Percentiles rank a stretch among this genome's conserved stretches.
phyloP scores from a whole-genome alignment of 2,113 vertebrate genomes.

The Mobula birostris region DNA sequence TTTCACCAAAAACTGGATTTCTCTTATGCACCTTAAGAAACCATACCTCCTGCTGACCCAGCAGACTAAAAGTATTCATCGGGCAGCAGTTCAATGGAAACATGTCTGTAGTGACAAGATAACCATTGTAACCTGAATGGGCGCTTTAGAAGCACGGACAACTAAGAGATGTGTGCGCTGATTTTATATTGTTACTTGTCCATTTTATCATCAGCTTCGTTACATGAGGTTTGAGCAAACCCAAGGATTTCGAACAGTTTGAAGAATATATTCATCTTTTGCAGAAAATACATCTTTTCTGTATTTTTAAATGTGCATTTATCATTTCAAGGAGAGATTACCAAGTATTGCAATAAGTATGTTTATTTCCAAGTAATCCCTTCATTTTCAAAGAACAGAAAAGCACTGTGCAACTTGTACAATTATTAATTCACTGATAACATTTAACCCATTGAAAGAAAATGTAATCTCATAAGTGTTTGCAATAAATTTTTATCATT shows the following conservation, averaged over 20 bases:
- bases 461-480: background rate
- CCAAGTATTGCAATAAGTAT: background rate
- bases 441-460: conserved; percentile 17
- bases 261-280: background rate
- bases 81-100: background rate
- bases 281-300: too few species aligned
- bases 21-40: background rate
- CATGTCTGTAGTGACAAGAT: background rate
- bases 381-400: background rate
- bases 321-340: background rate
- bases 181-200: background rate
- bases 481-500: background rate
- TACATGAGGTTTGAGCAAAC: background rate
- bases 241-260: background rate
- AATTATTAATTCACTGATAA: background rate
- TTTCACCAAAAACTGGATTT: background rate
- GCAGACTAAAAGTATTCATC: background rate
- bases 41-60: background rate
- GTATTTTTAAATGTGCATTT: background rate
- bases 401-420: background rate
- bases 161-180: background rate
- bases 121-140: background rate
- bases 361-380: background rate
- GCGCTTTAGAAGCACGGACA: background rate
- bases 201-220: background rate